phyloP scores from a whole-genome alignment of 2,888 invertebrate species.

The Mystacides longicornis region DNA sequence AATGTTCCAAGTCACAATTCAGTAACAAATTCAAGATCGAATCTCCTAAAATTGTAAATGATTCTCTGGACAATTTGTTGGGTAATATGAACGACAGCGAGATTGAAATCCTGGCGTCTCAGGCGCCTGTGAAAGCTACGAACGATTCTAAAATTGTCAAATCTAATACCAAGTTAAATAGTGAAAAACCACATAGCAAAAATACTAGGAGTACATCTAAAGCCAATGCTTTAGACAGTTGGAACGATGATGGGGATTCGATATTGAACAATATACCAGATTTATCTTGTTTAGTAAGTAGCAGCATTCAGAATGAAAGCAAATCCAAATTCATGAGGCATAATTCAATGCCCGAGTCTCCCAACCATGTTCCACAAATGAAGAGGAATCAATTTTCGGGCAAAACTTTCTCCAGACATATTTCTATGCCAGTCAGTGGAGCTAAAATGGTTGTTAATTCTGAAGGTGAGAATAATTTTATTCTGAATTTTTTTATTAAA shows the following conservation, averaged over 20 bases:
- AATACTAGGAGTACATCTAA: not conserved
- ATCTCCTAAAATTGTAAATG: slow-evolving; percentile 37
- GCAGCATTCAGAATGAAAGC: slow-evolving; percentile 23
- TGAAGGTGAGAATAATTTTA: no score
- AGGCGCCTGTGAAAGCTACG: not conserved
- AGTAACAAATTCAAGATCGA: slow-evolving; percentile 15
- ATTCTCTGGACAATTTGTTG: slow-evolving; percentile 44
- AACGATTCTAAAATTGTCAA: not conserved
- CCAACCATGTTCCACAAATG: slow-evolving; percentile 29
- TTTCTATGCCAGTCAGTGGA: slow-evolving; percentile 37
- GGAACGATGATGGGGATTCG: not conserved
- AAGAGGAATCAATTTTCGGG: slow-evolving; percentile 31
- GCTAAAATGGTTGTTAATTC: not conserved
- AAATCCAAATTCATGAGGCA: slow-evolving; percentile 39
- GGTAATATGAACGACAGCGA: slow-evolving; percentile 44
- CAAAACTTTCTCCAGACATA: slow-evolving; percentile 38
- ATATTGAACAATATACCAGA: slow-evolving; percentile 11
- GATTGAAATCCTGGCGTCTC: slow-evolving; percentile 34
- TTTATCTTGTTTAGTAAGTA: slow-evolving; percentile 22
- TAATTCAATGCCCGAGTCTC: slow-evolving; percentile 46
- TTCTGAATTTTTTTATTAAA: no score
- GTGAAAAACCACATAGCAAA: not conserved
- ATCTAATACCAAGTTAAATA: not conserved
- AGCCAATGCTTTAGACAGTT: not conserved
- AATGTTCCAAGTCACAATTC: not conserved